A percentile compares a stretch with the other conserved stretches of the same genome.
Conservation (phyloP, 1,140 invertebrate genomes). For the Lethocerus indicus region DNA sequence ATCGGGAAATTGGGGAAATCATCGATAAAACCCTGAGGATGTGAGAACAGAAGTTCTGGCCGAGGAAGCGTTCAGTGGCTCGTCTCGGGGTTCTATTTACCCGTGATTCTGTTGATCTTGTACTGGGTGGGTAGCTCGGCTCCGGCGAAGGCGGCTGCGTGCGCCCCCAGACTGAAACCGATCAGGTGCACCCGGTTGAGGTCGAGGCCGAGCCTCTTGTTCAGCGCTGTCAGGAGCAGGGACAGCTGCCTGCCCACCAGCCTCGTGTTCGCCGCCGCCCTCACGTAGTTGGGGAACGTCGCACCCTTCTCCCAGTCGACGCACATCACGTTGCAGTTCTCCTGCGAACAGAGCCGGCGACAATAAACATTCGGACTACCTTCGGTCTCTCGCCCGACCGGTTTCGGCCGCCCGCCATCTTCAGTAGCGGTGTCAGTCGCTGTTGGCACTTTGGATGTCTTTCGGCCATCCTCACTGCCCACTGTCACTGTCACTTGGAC, state of each 20-base stretch:
- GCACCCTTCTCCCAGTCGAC: conserved; percentile 91
- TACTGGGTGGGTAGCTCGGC: conserved; percentile 64
- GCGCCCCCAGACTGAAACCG: conserved; percentile 79
- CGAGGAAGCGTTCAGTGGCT: too few species aligned
- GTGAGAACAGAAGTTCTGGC: too few species aligned
- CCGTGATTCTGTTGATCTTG: conserved; percentile 74
- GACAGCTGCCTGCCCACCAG: conserved; percentile 81
- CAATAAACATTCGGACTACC: too few species aligned
- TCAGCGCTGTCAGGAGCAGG: conserved; percentile 42
- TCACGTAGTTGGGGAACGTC: conserved; percentile 77
- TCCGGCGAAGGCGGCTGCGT: conserved; percentile 86
- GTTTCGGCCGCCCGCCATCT: too few species aligned
- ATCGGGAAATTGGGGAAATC: too few species aligned
- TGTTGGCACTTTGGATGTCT: too few species aligned
- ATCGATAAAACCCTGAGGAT: too few species aligned
- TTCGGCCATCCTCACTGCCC: too few species aligned
- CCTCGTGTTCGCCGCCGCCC: conserved; percentile 82
- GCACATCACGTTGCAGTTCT: conserved; percentile 76
- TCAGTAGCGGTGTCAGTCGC: too few species aligned
- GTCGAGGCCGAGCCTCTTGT: conserved; percentile 32
- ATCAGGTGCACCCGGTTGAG: conserved; percentile 66
- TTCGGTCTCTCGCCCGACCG: too few species aligned
- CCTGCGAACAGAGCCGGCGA: conserved; percentile 34
- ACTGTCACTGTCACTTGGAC: too few species aligned
- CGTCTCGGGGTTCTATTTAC: too few species aligned